Evolutionary conservation across 2,113 vertebrate species (phyloP).

Genomic region (Scatophagus argus): DNA sequence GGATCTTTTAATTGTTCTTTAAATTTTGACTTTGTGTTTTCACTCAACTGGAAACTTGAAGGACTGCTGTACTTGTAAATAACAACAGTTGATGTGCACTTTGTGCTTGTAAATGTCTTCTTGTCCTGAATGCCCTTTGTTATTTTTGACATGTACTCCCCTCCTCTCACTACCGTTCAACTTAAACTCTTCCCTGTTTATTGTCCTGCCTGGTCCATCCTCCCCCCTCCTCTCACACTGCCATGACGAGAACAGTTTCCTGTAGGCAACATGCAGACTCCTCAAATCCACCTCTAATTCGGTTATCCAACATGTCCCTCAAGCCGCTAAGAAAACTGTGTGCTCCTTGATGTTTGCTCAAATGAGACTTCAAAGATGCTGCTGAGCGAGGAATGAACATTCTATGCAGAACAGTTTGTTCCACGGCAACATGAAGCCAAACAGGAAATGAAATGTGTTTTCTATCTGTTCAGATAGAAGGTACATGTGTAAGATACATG

Average conservation of each 20-base stretch:
- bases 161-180: constrained; percentile 68
- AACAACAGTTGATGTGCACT: constrained; percentile 92
- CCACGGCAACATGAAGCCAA: constrained; percentile 62
- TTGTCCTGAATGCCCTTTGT: constrained; percentile 87
- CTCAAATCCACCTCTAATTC: constrained; percentile 56
- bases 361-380: constrained; percentile 52
- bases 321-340: constrained; percentile 31
- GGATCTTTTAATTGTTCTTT: constrained; percentile 78
- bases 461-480: constrained; percentile 74
- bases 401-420: constrained; percentile 57
- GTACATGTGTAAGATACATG: constrained; percentile 49
- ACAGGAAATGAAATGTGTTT: constrained; percentile 77
- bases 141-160: constrained; percentile 69
- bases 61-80: constrained; percentile 99
- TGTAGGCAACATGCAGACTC: constrained; percentile 80
- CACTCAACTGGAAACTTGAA: constrained; percentile 95
- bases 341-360: constrained; percentile 41
- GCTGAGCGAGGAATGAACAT: constrained; percentile 43
- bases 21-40: constrained; percentile 79
- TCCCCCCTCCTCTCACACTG: constrained; percentile 62
- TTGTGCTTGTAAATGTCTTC: constrained; percentile 93
- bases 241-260: constrained; percentile 81
- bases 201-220: constrained; percentile 76
- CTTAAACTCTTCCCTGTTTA: constrained; percentile 71
- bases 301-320: constrained; percentile 36